Base-by-base conservation (phyloP, 2,888 invertebrate species). In the Rapana venosa region DNA sequence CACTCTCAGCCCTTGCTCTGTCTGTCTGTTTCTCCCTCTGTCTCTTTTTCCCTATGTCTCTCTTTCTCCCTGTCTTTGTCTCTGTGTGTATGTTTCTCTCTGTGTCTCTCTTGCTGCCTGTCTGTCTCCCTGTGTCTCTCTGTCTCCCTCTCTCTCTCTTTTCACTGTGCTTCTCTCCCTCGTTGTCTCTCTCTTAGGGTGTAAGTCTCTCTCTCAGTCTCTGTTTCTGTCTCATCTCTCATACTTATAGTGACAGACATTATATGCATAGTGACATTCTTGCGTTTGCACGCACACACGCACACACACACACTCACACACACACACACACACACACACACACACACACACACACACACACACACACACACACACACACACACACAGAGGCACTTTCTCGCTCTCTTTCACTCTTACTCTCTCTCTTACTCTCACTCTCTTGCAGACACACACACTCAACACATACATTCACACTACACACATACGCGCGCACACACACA, bases 181-280 rank as follows among this genome's bases (percentile, higher is more conserved):
- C 74, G 26, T n/a, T 74, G 6, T 74, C 74, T 74, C 26, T 74
- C 74, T 74, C 26, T 74, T n/a, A n/a, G n/a, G n/a, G n/a, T n/a
- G n/a, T n/a, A n/a, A n/a, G n/a, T 74, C 74, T 74, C 74, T 74
- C 74, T 74, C 74, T 74, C 74, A n/a, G n/a, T 74, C 74, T 74
- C 74, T 74, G n/a, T 74, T n/a, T n/a, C 61, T 61, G 6, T 61
- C 61, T 61, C 61, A 4, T 77, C 77, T n/a, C 77, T 26, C 66
- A 66, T 13, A 22, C 66, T 66, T 66, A n/a, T n/a, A n/a, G n/a
- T n/a, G n/a, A n/a, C n/a, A n/a, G n/a, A n/a, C n/a, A n/a, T n/a
- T n/a, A n/a, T n/a, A n/a, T n/a, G n/a, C n/a, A n/a, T n/a, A n/a
- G n/a, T n/a, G n/a, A n/a, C n/a, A n/a, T n/a, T n/a, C 85, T n/a